A percentile compares a stretch with the other conserved stretches of the same genome.
These are phyloP conservation scores for Sparidentex hasta DNA, from an alignment of 2,797 vertebrate species.

Conservation along the genomic window DNA sequence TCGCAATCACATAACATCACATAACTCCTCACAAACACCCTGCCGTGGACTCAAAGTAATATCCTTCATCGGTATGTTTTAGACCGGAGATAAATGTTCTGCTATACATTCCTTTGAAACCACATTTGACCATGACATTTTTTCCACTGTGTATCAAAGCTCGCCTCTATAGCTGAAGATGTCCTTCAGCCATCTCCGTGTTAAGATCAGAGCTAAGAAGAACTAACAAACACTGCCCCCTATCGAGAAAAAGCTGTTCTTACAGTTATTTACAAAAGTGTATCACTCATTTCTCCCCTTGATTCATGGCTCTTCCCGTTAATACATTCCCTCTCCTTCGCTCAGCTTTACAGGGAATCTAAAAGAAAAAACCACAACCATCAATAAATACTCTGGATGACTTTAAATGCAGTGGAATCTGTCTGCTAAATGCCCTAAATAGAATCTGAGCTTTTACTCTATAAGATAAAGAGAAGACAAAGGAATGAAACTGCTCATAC, in stretches of 20 bases:
- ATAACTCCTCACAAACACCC: constrained; percentile 22
- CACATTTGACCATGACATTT: constrained; percentile 4
- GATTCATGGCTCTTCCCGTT: neutral
- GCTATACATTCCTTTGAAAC: neutral
- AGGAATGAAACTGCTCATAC: neutral
- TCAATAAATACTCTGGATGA: neutral
- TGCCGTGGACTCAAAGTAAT: constrained; percentile 5
- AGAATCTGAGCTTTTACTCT: neutral
- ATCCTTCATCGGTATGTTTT: neutral
- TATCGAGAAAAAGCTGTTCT: constrained; percentile 36
- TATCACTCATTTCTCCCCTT: neutral
- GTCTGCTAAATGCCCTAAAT: no score
- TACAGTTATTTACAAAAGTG: constrained; percentile 33
- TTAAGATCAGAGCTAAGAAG: constrained; percentile 9
- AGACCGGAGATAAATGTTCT: constrained; percentile 8
- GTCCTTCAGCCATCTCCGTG: constrained; percentile 37
- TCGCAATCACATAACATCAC: constrained; percentile 19
- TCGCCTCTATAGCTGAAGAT: constrained; percentile 12
- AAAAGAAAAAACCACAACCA: neutral
- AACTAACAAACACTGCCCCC: constrained; percentile 78
- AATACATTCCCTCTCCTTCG: neutral
- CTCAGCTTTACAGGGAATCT: neutral
- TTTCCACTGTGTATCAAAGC: constrained; percentile 11
- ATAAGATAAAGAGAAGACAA: neutral
- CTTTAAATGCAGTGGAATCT: neutral